Conservation (phyloP, 2,797 vertebrate species). For the Rhinophrynus dorsalis region DNA sequence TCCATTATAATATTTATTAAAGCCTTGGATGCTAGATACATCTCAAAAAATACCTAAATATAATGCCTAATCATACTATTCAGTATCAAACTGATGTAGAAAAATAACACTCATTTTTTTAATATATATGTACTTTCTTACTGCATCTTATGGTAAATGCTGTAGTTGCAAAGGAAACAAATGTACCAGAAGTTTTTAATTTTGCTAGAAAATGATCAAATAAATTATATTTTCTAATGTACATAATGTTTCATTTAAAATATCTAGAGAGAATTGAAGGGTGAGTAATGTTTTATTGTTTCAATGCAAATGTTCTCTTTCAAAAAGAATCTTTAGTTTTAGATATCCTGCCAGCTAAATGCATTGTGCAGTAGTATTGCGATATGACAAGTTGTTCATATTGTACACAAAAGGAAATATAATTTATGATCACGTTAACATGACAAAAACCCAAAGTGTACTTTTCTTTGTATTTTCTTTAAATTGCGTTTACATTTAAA, state of each 20-base stretch:
- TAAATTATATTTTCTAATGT: neutral
- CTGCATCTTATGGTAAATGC: no score
- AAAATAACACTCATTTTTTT: no score
- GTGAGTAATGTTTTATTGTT: slow-evolving; percentile 44
- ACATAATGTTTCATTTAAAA: slow-evolving; percentile 25
- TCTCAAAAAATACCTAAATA: no score
- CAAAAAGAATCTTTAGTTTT: slow-evolving; percentile 1
- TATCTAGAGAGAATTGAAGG: slow-evolving; percentile 17
- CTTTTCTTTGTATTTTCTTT: neutral
- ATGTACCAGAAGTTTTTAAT: no score
- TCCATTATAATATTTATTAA: no score
- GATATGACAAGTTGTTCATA: slow-evolving; percentile 34
- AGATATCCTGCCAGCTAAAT: slow-evolving; percentile 11
- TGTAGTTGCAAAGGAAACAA: no score
- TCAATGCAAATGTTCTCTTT: slow-evolving; percentile 25
- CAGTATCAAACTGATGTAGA: no score
- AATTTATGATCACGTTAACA: slow-evolving; percentile 15
- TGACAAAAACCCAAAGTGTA: slow-evolving; percentile 18
- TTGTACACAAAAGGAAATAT: slow-evolving; percentile 6
- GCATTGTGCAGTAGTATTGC: slow-evolving; percentile 20
- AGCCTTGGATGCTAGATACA: no score
- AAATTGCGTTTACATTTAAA: no score
- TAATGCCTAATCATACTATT: no score
- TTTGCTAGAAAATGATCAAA: no score
- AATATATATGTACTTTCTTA: no score